A percentile compares a stretch with the other conserved stretches of the same genome.
Conservation (phyloP, 1,140 invertebrate species). For the Trinorchestia longiramus region DNA sequence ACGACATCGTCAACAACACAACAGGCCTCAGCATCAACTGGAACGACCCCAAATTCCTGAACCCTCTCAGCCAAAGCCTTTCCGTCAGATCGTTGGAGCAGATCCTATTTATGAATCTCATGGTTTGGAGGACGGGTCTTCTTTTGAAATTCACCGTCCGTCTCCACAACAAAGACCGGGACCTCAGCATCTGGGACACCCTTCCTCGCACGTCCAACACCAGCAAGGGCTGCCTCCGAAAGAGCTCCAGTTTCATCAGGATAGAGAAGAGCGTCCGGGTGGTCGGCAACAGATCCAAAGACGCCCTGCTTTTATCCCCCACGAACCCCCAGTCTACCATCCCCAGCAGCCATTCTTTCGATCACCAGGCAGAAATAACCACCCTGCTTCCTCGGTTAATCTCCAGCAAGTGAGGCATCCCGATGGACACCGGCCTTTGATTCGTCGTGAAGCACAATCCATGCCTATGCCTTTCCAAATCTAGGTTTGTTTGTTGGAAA, state of each 20-base stretch:
- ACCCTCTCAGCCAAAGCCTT: background rate
- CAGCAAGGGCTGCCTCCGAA: background rate
- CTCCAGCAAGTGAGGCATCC: background rate
- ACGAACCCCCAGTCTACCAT: slow-evolving; percentile 36
- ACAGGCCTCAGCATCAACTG: background rate
- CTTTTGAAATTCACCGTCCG: background rate
- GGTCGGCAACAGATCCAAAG: background rate
- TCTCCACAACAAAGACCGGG: background rate
- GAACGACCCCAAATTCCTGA: background rate
- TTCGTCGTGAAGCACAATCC: background rate
- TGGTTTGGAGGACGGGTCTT: background rate
- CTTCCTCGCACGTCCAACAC: slow-evolving; percentile 8
- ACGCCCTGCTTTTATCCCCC: background rate
- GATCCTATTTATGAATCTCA: slow-evolving; percentile 15
- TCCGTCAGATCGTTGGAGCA: background rate
- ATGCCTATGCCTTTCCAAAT: background rate
- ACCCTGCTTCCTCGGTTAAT: background rate
- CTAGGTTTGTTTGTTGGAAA: background rate
- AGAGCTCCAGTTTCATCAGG: background rate
- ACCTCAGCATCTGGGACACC: background rate
- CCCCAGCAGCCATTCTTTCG: slow-evolving; percentile 13
- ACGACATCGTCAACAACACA: background rate
- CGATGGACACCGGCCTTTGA: background rate
- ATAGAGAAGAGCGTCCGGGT: slow-evolving; percentile 4
- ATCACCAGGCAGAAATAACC: background rate